Base-by-base conservation (phyloP, 2,113 vertebrate genomes). In the Hassar affinis region DNA sequence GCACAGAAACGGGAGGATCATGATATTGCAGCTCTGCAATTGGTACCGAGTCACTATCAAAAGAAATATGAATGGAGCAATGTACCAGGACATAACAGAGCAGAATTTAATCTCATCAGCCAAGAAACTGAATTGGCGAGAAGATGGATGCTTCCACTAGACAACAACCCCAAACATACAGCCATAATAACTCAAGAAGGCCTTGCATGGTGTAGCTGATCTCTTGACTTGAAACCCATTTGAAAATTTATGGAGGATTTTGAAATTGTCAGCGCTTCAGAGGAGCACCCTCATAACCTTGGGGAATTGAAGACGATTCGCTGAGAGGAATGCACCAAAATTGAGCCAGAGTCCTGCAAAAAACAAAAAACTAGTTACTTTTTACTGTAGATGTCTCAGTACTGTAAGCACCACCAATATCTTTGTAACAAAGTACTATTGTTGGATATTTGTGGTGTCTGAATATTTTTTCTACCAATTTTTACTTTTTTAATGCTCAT, bases 11-110 rank as follows among this genome's bases (percentile, higher is more conserved):
- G 1, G 15, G 62, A 35, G 17, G 62, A 35, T 33, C 14, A 64
- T 17, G 15, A 33, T 6, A 10, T 30, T 33, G 30, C 62, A 33
- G 33, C 62, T 64, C 62, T 35, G 62, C 62, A 64, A 18, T 35
- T 64, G 62, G 30, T 33, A 33, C 14, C 35, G 30, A 18, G 62
- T 6, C 30, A 18, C 18, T 30, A 64, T 17, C 1, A 3, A 64
- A 33, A 64, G 35, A 69, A 69, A 69, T 42, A 69, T 69, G 66
- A 69, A 42, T 69, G 35, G 20, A 42, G 66, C 38, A 25, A 69
- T 69, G 10, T 69, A 42, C 35, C 66, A 69, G 35, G 20, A 25
- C 35, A 42, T 69, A 69, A 69, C 25, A 69, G n/a, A n/a, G n/a
- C n/a, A n/a, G n/a, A n/a, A n/a, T n/a, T n/a, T n/a, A n/a, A n/a